Evolutionary conservation across 2,113 vertebrate species (phyloP).

Genomic region (Syrmaticus mikado): DNA sequence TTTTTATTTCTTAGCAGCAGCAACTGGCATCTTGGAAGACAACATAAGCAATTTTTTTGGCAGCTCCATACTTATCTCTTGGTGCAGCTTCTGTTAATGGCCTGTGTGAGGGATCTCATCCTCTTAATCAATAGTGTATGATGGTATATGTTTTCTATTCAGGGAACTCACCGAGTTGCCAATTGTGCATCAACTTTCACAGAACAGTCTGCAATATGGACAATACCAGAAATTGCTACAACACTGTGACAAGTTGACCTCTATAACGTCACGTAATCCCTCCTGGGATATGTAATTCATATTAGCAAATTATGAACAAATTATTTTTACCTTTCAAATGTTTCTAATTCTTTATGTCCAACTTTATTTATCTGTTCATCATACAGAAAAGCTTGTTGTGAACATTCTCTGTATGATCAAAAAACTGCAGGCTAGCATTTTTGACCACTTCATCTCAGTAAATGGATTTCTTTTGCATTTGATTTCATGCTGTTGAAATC

Average conservation of each 20-base stretch:
- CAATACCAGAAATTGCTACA: background rate
- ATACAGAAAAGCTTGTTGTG: background rate
- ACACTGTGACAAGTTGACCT: background rate
- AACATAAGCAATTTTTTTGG: background rate
- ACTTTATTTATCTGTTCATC: background rate
- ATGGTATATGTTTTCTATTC: background rate
- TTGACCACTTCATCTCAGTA: background rate
- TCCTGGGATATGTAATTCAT: background rate
- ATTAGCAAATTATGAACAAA: background rate
- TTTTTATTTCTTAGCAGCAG: background rate
- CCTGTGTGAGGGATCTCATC: background rate
- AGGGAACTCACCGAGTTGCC: background rate
- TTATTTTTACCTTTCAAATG: background rate
- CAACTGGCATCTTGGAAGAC: background rate
- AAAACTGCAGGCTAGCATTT: background rate
- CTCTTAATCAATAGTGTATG: background rate
- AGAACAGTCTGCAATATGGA: background rate
- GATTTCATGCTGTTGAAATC: background rate
- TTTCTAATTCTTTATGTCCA: background rate
- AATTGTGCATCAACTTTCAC: background rate
- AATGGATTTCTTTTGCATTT: background rate
- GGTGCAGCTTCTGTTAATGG: background rate
- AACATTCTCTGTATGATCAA: background rate
- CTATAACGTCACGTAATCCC: background rate
- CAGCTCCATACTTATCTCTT: background rate